Percentiles rank a stretch among this genome's conserved stretches.
Conservation (phyloP, 2,797 vertebrate species). For the Heliangelus exortis region DNA sequence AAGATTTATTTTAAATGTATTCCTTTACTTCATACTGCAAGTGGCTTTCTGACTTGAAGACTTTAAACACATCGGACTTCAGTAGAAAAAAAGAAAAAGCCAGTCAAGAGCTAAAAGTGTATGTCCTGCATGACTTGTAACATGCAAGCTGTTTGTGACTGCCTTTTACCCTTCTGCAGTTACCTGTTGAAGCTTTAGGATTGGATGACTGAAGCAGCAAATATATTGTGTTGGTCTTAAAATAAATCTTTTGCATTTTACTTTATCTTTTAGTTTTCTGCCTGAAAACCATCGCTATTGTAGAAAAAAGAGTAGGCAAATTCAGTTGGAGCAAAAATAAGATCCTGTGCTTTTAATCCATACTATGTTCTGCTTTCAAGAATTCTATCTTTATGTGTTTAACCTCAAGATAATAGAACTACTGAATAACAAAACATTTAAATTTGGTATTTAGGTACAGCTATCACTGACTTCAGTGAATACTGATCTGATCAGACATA, state of each 20-base stretch:
- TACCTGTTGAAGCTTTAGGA: background rate
- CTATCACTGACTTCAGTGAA: background rate
- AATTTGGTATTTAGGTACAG: background rate
- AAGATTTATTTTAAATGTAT: background rate
- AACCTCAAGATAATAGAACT: background rate
- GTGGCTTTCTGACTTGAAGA: background rate
- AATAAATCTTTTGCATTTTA: background rate
- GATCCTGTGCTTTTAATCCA: conserved; percentile 18
- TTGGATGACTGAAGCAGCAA: background rate
- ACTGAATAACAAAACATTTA: background rate
- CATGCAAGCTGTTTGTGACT: background rate
- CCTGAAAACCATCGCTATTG: background rate
- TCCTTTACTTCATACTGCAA: background rate
- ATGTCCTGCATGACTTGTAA: background rate
- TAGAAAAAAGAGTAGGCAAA: background rate
- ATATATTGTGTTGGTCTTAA: background rate
- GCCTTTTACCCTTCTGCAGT: background rate
- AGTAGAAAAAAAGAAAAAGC: background rate
- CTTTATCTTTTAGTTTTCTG: conserved; percentile 5
- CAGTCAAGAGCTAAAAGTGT: background rate
- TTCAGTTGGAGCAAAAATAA: background rate
- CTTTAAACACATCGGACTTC: background rate
- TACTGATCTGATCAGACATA: background rate
- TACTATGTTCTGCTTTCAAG: background rate
- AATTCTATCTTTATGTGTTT: conserved; percentile 4